Evolutionary conservation across 37 sponge, comb jelly and placozoan genomes (phyloP).

Genomic region (Crambe crambe): DNA sequence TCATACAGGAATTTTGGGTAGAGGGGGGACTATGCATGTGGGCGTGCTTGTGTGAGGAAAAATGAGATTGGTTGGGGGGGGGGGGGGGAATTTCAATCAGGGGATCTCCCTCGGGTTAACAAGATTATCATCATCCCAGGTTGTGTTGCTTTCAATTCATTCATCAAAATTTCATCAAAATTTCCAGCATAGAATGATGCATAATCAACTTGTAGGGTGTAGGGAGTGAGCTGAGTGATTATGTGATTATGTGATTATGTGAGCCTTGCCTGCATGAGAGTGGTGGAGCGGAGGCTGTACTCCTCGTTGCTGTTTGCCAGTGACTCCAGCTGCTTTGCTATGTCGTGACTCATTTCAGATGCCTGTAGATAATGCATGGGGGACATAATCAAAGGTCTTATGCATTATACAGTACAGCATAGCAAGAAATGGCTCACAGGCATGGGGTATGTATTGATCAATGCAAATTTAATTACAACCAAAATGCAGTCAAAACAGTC

Average conservation of each 20-base stretch:
- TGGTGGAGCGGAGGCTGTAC: neutral
- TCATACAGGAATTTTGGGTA: too few relatives aligned
- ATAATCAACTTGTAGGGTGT: too few relatives aligned
- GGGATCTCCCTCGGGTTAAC: too few relatives aligned
- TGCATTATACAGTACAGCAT: too few relatives aligned
- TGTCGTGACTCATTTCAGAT: neutral
- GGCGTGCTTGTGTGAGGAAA: too few relatives aligned
- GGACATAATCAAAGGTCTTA: too few relatives aligned
- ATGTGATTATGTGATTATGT: too few relatives aligned
- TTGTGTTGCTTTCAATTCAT: neutral
- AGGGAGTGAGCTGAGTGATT: too few relatives aligned
- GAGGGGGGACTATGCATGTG: too few relatives aligned
- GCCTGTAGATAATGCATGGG: neutral
- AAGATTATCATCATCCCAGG: neutral
- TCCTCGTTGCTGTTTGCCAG: neutral
- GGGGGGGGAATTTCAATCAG: too few relatives aligned
- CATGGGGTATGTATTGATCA: neutral
- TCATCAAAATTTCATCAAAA: neutral
- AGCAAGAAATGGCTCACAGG: neutral
- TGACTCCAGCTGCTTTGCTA: neutral
- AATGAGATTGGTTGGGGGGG: too few relatives aligned
- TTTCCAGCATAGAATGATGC: neutral
- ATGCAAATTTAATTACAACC: neutral
- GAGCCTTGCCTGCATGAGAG: neutral
- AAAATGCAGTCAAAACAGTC: neutral